Conservation (phyloP, 2,797 vertebrate genomes). For the Siniperca scherzeri region DNA sequence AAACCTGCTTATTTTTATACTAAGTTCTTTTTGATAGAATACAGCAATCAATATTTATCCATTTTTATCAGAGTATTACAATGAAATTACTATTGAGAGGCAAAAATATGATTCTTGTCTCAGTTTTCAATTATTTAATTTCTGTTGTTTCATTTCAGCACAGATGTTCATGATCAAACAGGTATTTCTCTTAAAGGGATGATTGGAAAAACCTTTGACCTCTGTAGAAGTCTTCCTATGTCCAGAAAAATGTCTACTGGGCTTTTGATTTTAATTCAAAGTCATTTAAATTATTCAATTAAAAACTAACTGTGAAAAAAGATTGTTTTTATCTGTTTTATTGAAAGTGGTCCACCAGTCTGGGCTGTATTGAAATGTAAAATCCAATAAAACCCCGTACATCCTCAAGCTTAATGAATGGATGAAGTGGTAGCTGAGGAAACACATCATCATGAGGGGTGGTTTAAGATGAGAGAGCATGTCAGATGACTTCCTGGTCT, state of each 20-base stretch:
- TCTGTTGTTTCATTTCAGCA: constrained; percentile 74
- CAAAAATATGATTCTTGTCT: constrained; percentile 67
- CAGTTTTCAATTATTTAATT: constrained; percentile 68
- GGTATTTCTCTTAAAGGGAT: constrained; percentile 88
- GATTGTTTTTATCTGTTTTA: constrained; percentile 55
- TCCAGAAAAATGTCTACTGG: constrained; percentile 79
- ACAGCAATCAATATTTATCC: constrained; percentile 72
- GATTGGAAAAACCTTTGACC: constrained; percentile 84
- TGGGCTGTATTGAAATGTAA: constrained; percentile 17
- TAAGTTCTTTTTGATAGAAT: constrained; percentile 83
- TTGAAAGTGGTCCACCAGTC: constrained; percentile 1
- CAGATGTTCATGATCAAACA: constrained; percentile 70
- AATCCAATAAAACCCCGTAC: constrained; percentile 12
- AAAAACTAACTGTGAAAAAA: constrained; percentile 77
- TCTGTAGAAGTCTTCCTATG: constrained; percentile 90
- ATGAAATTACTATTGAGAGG: constrained; percentile 61
- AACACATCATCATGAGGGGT: constrained; percentile 49
- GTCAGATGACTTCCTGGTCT: constrained; percentile 68
- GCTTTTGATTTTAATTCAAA: constrained; percentile 84
- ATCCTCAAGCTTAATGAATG: constrained; percentile 46
- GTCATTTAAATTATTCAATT: constrained; percentile 87
- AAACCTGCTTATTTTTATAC: constrained; percentile 85
- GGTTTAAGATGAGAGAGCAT: constrained; percentile 52
- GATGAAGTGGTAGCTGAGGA: constrained; percentile 30
- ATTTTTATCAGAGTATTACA: constrained; percentile 72